Evolutionary conservation across 2,113 vertebrate species (phyloP).

Genomic region (Meleagris gallopavo): DNA sequence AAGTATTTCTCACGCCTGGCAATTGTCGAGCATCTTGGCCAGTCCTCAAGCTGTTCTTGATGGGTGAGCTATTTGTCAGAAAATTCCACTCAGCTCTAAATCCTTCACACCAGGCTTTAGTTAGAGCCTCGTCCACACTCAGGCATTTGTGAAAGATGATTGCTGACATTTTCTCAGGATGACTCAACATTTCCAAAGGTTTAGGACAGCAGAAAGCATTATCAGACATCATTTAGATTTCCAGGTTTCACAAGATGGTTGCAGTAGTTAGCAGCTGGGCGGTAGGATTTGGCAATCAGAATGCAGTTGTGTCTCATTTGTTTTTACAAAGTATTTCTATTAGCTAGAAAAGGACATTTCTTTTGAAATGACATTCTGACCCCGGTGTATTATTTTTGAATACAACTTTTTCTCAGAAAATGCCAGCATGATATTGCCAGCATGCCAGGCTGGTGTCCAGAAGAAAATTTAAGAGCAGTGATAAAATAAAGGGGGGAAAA

Average conservation of each 20-base stretch:
- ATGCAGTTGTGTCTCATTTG: not conserved
- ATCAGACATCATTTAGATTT: slow-evolving; percentile 5
- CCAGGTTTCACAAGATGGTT: not conserved
- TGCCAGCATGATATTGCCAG: slow-evolving; percentile 8
- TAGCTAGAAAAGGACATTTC: slow-evolving; percentile 24
- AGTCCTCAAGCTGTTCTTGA: not conserved
- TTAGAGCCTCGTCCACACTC: not conserved
- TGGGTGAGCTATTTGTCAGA: not conserved
- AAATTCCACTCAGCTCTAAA: not conserved
- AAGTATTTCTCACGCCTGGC: not conserved
- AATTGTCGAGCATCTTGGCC: not conserved
- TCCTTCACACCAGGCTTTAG: not conserved
- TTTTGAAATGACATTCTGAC: not conserved
- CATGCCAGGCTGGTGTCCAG: slow-evolving; percentile 29
- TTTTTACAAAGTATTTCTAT: not conserved
- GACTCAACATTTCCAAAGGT: slow-evolving; percentile 17
- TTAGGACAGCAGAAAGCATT: not conserved
- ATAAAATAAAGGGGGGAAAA: slow-evolving; percentile 55
- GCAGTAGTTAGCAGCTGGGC: not conserved
- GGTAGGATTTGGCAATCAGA: not conserved
- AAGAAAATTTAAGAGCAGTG: slow-evolving; percentile 53
- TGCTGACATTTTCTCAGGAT: slow-evolving; percentile 18
- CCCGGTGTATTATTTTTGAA: slow-evolving; percentile 12
- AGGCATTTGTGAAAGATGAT: not conserved
- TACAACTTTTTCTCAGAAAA: slow-evolving; percentile 27